phyloP scores from a whole-genome alignment of 2,113 vertebrate genomes.

The Calonectris borealis region DNA sequence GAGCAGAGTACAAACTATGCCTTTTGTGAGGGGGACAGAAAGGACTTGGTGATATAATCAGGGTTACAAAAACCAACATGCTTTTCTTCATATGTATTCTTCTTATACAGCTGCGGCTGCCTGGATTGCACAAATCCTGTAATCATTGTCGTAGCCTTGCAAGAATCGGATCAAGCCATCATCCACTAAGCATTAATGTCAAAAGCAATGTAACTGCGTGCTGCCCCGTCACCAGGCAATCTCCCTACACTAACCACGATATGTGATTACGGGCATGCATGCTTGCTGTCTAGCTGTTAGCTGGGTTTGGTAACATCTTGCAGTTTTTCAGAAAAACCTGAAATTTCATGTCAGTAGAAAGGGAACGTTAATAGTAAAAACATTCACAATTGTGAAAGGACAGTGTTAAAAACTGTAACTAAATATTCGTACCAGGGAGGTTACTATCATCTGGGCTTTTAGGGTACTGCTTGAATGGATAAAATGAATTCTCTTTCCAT shows the following conservation, averaged over 20 bases:
- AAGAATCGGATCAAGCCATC: neutral
- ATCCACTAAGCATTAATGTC: neutral
- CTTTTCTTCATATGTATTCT: neutral
- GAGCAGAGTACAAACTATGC: neutral
- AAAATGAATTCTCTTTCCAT: constrained; percentile 16
- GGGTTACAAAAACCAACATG: neutral
- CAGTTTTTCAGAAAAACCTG: neutral
- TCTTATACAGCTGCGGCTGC: neutral
- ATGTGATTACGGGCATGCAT: fast-evolving
- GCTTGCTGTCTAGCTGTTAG: neutral
- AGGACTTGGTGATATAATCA: neutral
- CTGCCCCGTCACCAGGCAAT: neutral
- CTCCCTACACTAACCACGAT: fast-evolving
- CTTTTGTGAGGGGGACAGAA: neutral
- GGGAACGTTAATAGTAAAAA: neutral
- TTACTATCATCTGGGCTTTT: neutral
- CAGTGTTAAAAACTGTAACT: neutral
- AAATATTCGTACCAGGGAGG: neutral
- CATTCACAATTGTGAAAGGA: neutral
- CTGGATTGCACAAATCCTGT: neutral
- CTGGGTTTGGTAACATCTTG: neutral
- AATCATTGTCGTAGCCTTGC: neutral
- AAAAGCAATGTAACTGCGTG: neutral
- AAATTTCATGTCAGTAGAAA: neutral
- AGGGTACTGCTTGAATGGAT: neutral